These are phyloP conservation scores for Dendrolimus kikuchii DNA, from an alignment of 1,140 invertebrate species.

Conservation along the genomic window DNA sequence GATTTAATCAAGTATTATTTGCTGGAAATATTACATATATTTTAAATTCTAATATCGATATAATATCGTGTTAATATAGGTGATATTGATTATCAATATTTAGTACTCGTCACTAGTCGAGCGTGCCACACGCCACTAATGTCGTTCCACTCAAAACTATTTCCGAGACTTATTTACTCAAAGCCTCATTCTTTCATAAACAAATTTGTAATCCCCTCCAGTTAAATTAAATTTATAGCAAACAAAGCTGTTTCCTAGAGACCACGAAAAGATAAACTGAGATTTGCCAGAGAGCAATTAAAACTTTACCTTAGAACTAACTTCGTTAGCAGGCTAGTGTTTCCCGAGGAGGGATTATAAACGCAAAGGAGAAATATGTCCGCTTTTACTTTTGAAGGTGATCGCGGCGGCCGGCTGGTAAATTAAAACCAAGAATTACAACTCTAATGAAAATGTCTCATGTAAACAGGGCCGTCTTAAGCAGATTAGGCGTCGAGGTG, in stretches of 20 bases:
- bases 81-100: no score
- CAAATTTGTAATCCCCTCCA: constrained; percentile 26
- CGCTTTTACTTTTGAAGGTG: constrained; percentile 40
- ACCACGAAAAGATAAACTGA: constrained; percentile 62
- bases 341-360: constrained; percentile 38
- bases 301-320: constrained; percentile 65
- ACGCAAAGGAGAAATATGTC: constrained; percentile 43
- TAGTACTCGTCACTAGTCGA: no score
- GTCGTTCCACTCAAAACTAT: constrained; percentile 6
- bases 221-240: constrained; percentile 60
- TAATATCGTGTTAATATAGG: no score
- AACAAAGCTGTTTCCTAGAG: constrained; percentile 49
- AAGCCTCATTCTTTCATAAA: constrained; percentile 14
- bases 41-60: no score
- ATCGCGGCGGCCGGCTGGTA: constrained; percentile 30
- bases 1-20: no score
- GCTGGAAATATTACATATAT: no score
- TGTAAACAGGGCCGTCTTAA: neutral
- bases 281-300: constrained; percentile 60
- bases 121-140: constrained; percentile 10
- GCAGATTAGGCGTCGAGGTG: no score
- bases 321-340: constrained; percentile 55
- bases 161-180: constrained; percentile 10
- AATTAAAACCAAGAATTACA: constrained; percentile 29
- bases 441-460: constrained; percentile 27